A percentile compares a stretch with the other conserved stretches of the same genome.
Evolutionary conservation across 2,113 vertebrate genomes (phyloP).

Genomic region (Melanotaenia duboulayi): DNA sequence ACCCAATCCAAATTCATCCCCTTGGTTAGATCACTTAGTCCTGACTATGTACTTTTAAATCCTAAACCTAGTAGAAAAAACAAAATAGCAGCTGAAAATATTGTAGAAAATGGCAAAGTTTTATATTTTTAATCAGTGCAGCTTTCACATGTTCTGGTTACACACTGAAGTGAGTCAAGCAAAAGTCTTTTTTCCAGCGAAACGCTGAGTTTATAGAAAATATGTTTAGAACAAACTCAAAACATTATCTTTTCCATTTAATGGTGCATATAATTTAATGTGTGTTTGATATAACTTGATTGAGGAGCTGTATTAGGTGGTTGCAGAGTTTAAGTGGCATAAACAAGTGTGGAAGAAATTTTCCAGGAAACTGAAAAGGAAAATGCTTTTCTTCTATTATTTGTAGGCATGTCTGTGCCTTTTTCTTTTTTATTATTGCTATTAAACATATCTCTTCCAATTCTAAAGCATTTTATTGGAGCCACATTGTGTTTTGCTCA

Average conservation of each 20-base stretch:
- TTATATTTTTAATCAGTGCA: too few relatives aligned
- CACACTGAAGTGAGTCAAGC: too few relatives aligned
- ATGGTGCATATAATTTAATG: neutral
- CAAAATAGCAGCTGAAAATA: too few relatives aligned
- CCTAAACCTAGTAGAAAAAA: too few relatives aligned
- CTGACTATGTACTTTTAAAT: too few relatives aligned
- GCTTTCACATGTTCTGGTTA: too few relatives aligned
- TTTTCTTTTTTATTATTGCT: constrained; percentile 1
- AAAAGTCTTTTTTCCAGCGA: too few relatives aligned
- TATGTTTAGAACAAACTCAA: too few relatives aligned
- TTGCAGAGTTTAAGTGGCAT: neutral
- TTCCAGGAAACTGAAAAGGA: constrained; percentile 22
- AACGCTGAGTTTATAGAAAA: too few relatives aligned
- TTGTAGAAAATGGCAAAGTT: too few relatives aligned
- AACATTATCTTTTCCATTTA: neutral
- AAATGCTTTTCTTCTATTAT: constrained; percentile 23
- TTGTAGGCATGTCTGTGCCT: neutral
- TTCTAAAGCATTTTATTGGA: constrained; percentile 28
- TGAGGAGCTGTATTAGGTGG: neutral
- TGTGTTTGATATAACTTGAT: neutral
- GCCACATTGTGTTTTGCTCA: constrained; percentile 32
- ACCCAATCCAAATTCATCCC: too few relatives aligned
- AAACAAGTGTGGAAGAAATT: neutral
- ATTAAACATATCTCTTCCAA: constrained; percentile 17
- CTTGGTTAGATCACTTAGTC: too few relatives aligned